Conservation (phyloP, 2,888 invertebrate species). For the Phania funesta region DNA sequence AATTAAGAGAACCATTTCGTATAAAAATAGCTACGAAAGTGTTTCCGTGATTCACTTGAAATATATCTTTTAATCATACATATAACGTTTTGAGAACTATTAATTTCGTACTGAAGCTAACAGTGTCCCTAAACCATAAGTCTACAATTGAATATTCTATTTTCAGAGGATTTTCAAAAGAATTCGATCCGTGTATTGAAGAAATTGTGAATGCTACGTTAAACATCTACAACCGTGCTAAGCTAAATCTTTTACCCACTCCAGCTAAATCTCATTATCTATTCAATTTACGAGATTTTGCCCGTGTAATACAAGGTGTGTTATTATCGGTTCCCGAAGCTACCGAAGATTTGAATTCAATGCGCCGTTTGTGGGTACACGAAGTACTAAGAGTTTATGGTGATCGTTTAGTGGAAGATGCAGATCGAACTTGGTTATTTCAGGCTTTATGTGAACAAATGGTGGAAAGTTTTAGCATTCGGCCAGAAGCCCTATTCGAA, state of each 20-base stretch:
- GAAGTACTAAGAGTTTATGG: conserved; percentile 95
- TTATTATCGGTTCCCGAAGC: conserved; percentile 95
- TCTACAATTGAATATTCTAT: background rate
- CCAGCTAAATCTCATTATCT: conserved; percentile 96
- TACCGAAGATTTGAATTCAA: conserved; percentile 89
- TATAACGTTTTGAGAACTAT: no score
- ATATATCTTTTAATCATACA: no score
- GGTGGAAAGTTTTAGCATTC: conserved; percentile 83
- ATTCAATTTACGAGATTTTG: conserved; percentile 96
- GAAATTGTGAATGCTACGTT: conserved; percentile 93
- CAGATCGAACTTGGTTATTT: conserved; percentile 91
- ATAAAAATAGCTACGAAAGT: no score
- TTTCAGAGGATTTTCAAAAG: conserved; percentile 93
- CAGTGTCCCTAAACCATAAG: no score
- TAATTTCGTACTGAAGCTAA: no score
- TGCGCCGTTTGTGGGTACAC: conserved; percentile 97
- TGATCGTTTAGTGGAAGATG: conserved; percentile 93
- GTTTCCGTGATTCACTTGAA: no score
- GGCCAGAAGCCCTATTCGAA: conserved; percentile 86
- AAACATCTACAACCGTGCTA: conserved; percentile 91
- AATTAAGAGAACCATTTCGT: no score
- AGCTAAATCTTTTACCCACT: conserved; percentile 91
- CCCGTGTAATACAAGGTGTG: conserved; percentile 95
- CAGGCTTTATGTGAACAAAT: conserved; percentile 85
- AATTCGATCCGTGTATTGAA: conserved; percentile 95